These are phyloP conservation scores for Toxonevra muliebris DNA, from an alignment of 2,888 invertebrate species.

Conservation along the genomic window DNA sequence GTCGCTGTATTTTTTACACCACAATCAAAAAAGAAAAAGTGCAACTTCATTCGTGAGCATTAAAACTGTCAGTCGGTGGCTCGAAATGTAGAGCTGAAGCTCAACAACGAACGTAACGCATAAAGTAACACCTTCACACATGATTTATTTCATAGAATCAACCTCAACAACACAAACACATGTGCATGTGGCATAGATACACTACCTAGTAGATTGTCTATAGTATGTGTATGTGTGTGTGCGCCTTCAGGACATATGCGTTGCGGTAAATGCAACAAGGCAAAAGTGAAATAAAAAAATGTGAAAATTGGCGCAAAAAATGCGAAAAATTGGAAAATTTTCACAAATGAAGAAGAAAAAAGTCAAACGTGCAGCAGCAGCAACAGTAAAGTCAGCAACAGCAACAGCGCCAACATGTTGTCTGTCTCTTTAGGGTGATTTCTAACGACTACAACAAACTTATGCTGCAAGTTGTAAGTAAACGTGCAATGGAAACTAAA, in stretches of 20 bases:
- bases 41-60: constrained; percentile 55
- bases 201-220: too few relatives aligned
- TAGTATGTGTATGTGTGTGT: not conserved
- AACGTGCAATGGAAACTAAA: constrained; percentile 55
- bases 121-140: constrained; percentile 59
- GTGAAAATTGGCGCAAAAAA: constrained; percentile 12
- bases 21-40: constrained; percentile 17
- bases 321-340: constrained; percentile 1
- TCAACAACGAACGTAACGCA: constrained; percentile 32
- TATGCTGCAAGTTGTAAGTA: constrained; percentile 39
- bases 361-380: constrained; percentile 13
- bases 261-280: constrained; percentile 44
- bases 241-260: too few relatives aligned
- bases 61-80: constrained; percentile 59
- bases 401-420: constrained; percentile 8
- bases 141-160: constrained; percentile 57
- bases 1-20: constrained; percentile 18
- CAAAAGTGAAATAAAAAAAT: constrained; percentile 27
- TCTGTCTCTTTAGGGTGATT: constrained; percentile 2
- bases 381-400: not conserved
- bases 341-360: constrained; percentile 31
- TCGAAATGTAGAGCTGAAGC: constrained; percentile 43
- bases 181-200: not conserved
- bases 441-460: constrained; percentile 33
- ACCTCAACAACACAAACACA: constrained; percentile 42